Evolutionary conservation across 2,888 invertebrate genomes (phyloP).

Genomic region (Pomacea canaliculata): DNA sequence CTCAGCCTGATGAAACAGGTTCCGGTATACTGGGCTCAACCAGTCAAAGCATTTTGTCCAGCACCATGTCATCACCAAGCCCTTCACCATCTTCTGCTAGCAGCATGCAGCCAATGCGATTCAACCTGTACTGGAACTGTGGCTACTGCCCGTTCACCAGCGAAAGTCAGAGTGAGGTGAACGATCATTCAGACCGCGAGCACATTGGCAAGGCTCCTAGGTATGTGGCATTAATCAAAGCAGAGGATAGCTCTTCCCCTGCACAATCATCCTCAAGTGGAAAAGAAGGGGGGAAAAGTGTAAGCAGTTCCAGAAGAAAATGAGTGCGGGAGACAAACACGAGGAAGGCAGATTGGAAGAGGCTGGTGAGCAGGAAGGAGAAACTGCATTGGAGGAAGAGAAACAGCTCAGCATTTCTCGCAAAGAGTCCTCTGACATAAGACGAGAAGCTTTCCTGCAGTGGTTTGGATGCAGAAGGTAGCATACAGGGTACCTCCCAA

Average conservation of each 20-base stretch:
- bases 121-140: constrained; percentile 57
- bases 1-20: neutral
- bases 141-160: constrained; percentile 57
- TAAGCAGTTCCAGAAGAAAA: neutral
- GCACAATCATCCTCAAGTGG: neutral
- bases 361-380: neutral
- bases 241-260: constrained; percentile 4
- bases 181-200: constrained; percentile 48
- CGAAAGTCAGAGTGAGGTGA: constrained; percentile 51
- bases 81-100: constrained; percentile 15
- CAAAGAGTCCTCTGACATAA: neutral
- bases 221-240: constrained; percentile 45
- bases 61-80: constrained; percentile 11
- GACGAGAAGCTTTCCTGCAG: neutral
- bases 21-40: neutral
- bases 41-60: neutral
- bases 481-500: too few species aligned
- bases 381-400: neutral
- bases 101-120: constrained; percentile 34
- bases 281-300: neutral
- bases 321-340: too few species aligned
- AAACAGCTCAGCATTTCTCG: neutral
- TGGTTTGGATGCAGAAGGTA: neutral
- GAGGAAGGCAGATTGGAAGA: too few species aligned
- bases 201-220: constrained; percentile 53